Evolutionary conservation across 2,797 vertebrate species (phyloP), one percentile per base, ranked within the genome.

Genomic region (Micrastur ruficollis): DNA sequence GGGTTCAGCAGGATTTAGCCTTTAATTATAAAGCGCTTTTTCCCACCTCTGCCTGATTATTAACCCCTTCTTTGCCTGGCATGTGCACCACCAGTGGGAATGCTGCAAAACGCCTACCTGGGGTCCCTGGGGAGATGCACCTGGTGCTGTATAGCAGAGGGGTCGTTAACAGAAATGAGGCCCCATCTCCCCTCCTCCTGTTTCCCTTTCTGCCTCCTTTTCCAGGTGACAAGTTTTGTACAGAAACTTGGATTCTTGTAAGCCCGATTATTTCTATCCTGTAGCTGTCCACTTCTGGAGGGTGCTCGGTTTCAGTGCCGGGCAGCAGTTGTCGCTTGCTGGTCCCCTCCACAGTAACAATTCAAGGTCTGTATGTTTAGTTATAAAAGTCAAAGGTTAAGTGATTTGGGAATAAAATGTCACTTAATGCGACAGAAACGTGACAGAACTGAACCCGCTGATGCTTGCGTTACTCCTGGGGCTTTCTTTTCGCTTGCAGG

Each of bases 321-420:
- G 71, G 93, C 89, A 97, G 86, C 25, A 4, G 63, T 90, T 90
- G 86, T 96, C 38, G 0, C 81, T 96, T 13, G 1, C 81, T 58
- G 74, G 86, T 82, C 93, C 84, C 89, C 80, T 87, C 87, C 92
- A 68, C 19, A 2, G 92, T 96, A 97, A 94, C 90, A 75, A 26
- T 94, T 95, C 89, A 87, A 75, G 89, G 81, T 93, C 90, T 97
- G 93, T 91, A 87, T 96, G 92, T 96, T 94, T 95, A 95, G 97
- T 96, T 97, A 94, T 94, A 89, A 92, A 97, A 98, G 98, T 97
- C 97, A 50, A 95, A 98, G 98, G 98, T 98, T 98, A 98, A 98
- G 97, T 97, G 98, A 96, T 97, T 94, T 95, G 97, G 98, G 98
- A 98, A 97, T 98, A 97, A 98, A 98, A 97, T 97, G 97, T 97